These are phyloP conservation scores for Zoanthus solanderi DNA, from an alignment of 92 coral and sea anemone species.

Conservation along the genomic window DNA sequence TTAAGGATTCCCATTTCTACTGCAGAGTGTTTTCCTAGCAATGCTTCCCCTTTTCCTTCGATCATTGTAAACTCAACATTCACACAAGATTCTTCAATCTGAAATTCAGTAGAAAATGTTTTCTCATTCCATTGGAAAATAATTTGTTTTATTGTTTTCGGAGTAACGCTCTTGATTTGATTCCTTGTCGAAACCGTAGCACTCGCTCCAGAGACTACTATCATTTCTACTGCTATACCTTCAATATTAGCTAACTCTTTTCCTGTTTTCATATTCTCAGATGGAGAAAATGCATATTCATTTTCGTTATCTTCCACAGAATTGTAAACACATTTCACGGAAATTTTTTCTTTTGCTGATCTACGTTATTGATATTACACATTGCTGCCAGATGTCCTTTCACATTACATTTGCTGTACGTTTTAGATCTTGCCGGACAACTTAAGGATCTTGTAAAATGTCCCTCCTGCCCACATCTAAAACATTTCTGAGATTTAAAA, in stretches of 20 bases:
- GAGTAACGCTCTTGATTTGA: conserved; percentile 34
- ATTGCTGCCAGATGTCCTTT: no score
- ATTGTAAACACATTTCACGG: no score
- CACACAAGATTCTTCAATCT: neutral
- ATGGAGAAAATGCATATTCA: no score
- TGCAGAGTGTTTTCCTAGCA: conserved; percentile 39
- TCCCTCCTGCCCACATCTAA: no score
- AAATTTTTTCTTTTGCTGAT: no score
- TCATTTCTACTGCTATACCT: conserved; percentile 9
- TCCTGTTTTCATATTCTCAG: neutral
- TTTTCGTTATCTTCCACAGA: no score
- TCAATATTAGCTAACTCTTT: neutral
- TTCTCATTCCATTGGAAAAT: conserved; percentile 22
- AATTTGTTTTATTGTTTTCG: conserved; percentile 28
- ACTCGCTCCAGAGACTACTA: conserved; percentile 29
- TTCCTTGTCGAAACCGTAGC: conserved; percentile 13
- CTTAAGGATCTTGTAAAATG: no score
- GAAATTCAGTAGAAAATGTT: neutral
- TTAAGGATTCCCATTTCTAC: conserved; percentile 38
- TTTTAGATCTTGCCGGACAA: no score
- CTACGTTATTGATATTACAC: no score
- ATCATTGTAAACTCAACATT: conserved; percentile 27
- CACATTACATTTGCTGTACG: no score
- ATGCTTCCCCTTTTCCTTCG: conserved; percentile 40
- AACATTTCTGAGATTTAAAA: no score